phyloP scores from a whole-genome alignment of 1,140 invertebrate species.

The Solenopsis fugax region DNA sequence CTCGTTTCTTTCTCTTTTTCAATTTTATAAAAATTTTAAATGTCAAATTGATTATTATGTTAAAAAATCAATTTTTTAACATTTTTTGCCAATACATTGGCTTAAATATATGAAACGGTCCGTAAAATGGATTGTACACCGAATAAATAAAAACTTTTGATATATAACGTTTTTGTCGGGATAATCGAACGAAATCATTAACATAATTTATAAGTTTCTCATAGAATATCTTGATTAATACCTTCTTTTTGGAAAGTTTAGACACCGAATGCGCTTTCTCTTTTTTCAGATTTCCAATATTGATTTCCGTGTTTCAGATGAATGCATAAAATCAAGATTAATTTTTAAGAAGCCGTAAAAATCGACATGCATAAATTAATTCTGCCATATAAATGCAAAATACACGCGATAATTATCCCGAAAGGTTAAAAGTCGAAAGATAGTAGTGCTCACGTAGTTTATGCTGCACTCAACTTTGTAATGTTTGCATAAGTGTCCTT shows the following conservation, averaged over 20 bases:
- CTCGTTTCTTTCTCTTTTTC: background rate
- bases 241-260: background rate
- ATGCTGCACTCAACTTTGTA: conserved; percentile 8
- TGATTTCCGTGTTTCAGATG: background rate
- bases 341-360: background rate
- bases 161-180: background rate
- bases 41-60: background rate
- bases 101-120: background rate
- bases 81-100: background rate
- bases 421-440: conserved; percentile 24
- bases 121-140: background rate
- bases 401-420: conserved; percentile 12
- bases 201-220: background rate
- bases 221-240: background rate
- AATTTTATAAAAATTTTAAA: background rate
- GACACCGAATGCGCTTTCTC: conserved; percentile 22
- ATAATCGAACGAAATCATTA: background rate
- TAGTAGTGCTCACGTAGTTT: background rate
- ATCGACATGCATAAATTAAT: conserved; percentile 3
- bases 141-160: background rate
- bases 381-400: background rate
- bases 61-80: background rate
- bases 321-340: conserved; percentile 3
- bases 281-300: background rate
- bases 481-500: conserved; percentile 1